A percentile compares a stretch with the other conserved stretches of the same genome.
Evolutionary conservation across 2,888 invertebrate species (phyloP).

Genomic region (Cheilosia grossa): DNA sequence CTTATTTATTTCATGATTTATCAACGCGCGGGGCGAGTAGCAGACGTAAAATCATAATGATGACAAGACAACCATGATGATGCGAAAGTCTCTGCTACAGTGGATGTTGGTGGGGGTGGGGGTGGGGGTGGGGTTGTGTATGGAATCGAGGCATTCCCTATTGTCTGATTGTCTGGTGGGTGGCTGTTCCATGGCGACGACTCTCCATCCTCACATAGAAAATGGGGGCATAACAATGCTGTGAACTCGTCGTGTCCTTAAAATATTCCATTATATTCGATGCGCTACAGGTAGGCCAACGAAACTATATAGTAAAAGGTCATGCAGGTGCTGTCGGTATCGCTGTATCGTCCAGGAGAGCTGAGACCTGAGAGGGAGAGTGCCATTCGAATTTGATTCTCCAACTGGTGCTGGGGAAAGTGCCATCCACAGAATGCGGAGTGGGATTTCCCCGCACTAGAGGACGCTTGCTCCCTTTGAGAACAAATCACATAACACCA

Average conservation of each 20-base stretch:
- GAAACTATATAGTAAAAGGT: slow-evolving; percentile 14
- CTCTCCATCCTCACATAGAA: no score
- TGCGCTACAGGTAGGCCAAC: slow-evolving; percentile 47
- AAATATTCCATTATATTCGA: slow-evolving; percentile 16
- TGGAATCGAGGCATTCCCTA: slow-evolving; percentile 1
- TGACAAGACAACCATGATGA: slow-evolving; percentile 29
- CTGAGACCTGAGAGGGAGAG: background rate
- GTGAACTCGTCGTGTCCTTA: slow-evolving; percentile 12
- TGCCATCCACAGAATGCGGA: background rate
- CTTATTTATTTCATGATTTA: slow-evolving; percentile 23
- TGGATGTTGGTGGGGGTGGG: background rate
- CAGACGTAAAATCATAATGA: slow-evolving; percentile 26
- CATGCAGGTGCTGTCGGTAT: background rate
- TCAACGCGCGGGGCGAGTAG: slow-evolving; percentile 3
- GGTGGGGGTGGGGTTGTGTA: background rate
- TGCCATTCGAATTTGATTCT: background rate
- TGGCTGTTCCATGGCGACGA: background rate
- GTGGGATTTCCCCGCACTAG: background rate
- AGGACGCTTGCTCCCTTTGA: background rate
- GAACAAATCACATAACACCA: background rate
- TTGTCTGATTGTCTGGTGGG: slow-evolving; percentile 25
- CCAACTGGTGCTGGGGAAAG: background rate
- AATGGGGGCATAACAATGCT: background rate
- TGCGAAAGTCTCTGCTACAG: slow-evolving; percentile 1
- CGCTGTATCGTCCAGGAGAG: slow-evolving; percentile 17